A percentile compares a stretch with the other conserved stretches of the same genome.
phyloP scores from a whole-genome alignment of 2,888 invertebrate genomes.

The Girardia tigrina region DNA sequence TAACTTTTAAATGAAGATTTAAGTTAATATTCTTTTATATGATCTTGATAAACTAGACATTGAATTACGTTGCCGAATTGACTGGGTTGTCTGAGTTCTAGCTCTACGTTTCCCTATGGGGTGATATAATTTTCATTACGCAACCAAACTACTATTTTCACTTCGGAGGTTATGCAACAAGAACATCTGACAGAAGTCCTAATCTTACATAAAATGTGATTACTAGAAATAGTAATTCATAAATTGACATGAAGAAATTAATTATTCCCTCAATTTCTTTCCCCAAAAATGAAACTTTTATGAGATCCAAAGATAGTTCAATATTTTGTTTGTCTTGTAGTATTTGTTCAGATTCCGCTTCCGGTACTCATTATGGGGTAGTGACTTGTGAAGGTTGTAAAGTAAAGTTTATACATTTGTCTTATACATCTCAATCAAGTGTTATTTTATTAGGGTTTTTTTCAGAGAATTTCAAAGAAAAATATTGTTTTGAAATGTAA shows the following conservation, averaged over 20 bases:
- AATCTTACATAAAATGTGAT: too few relatives aligned
- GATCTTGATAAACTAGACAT: too few relatives aligned
- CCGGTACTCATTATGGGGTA: constrained; percentile 34
- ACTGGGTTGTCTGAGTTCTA: too few relatives aligned
- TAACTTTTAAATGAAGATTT: too few relatives aligned
- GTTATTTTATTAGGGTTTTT: constrained; percentile 17
- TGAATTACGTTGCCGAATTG: too few relatives aligned
- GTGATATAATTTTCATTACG: too few relatives aligned
- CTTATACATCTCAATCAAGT: background rate
- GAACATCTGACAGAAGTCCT: too few relatives aligned
- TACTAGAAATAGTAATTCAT: too few relatives aligned
- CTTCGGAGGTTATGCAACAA: too few relatives aligned
- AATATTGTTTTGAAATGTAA: constrained; percentile 49
- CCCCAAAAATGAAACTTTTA: background rate
- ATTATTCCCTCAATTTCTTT: background rate
- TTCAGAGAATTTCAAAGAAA: constrained; percentile 15
- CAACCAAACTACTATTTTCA: too few relatives aligned
- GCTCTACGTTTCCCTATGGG: too few relatives aligned
- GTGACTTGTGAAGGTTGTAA: constrained; percentile 35
- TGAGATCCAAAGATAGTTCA: background rate
- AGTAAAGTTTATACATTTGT: background rate
- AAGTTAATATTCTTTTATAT: too few relatives aligned
- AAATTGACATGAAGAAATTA: background rate
- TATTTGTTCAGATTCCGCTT: constrained; percentile 16
- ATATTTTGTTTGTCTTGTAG: background rate